Conservation (phyloP, 2,888 invertebrate genomes). For the Hoplodrina blanda region DNA sequence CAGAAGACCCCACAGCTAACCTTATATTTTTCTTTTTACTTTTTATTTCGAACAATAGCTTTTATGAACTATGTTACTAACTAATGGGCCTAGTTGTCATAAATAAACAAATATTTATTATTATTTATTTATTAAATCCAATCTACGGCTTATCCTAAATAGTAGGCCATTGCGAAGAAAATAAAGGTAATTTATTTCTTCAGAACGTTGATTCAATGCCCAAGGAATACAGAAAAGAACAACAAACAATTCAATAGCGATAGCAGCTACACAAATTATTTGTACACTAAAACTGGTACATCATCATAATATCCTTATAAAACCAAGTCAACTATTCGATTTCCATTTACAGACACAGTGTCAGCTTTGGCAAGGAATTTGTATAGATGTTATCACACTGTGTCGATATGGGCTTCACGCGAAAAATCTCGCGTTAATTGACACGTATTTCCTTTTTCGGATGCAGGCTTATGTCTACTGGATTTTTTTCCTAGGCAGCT, state of each 20-base stretch:
- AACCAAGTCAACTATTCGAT: conserved; percentile 56
- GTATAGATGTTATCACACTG: conserved; percentile 67
- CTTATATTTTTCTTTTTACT: too few relatives aligned
- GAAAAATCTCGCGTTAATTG: conserved; percentile 65
- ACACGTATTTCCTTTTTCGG: conserved; percentile 58
- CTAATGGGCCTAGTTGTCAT: too few relatives aligned
- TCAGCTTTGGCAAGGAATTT: conserved; percentile 62
- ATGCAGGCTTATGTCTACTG: conserved; percentile 23
- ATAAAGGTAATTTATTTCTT: too few relatives aligned
- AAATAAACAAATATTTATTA: too few relatives aligned
- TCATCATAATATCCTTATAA: conserved; percentile 46
- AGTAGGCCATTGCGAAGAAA: too few relatives aligned
- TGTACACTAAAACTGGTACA: conserved; percentile 27
- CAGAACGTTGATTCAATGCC: too few relatives aligned
- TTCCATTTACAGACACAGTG: conserved; percentile 61
- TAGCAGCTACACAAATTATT: not conserved
- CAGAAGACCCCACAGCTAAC: too few relatives aligned
- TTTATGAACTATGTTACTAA: too few relatives aligned
- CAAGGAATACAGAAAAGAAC: not conserved
- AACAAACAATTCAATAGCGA: not conserved
- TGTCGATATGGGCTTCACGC: conserved; percentile 59
- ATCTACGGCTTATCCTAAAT: too few relatives aligned
- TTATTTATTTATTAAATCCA: too few relatives aligned
- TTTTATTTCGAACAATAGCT: too few relatives aligned
- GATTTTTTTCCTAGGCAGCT: conserved; percentile 46